Percentiles rank a stretch among this genome's conserved stretches.
These are phyloP conservation scores for Microtus oregoni DNA, from an alignment of 2,113 vertebrate species.

Conservation along the genomic window DNA sequence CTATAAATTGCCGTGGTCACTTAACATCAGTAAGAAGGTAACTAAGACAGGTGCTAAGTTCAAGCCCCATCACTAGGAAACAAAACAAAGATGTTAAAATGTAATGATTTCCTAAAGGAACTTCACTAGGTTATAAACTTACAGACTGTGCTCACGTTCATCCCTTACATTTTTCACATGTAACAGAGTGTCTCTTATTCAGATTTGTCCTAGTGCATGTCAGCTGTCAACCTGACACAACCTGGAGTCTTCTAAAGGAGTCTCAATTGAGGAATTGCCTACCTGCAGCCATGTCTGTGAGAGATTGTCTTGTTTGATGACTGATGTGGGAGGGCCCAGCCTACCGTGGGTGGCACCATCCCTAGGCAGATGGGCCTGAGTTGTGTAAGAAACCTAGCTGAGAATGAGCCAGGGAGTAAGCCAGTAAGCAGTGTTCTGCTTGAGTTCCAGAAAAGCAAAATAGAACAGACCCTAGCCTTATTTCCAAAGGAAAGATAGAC, in stretches of 20 bases:
- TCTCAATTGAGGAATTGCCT: not conserved
- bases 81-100: not conserved
- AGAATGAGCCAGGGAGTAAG: not conserved
- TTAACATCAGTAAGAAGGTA: not conserved
- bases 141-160: not conserved
- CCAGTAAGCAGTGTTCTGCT: not conserved
- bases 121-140: not conserved
- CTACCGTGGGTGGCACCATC: not conserved
- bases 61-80: not conserved
- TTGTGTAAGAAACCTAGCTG: not conserved
- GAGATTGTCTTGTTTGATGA: not conserved
- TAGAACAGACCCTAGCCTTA: not conserved
- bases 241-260: not conserved
- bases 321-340: not conserved
- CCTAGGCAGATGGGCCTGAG: not conserved
- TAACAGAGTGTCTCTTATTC: not conserved
- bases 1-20: not conserved
- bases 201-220: too few species aligned
- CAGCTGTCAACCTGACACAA: not conserved
- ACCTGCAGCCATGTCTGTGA: not conserved
- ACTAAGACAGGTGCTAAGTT: not conserved
- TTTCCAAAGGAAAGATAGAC: not conserved
- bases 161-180: not conserved
- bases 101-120: not conserved
- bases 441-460: not conserved